Conservation (phyloP, 2,797 vertebrate species). For the Coregonus suidteri region DNA sequence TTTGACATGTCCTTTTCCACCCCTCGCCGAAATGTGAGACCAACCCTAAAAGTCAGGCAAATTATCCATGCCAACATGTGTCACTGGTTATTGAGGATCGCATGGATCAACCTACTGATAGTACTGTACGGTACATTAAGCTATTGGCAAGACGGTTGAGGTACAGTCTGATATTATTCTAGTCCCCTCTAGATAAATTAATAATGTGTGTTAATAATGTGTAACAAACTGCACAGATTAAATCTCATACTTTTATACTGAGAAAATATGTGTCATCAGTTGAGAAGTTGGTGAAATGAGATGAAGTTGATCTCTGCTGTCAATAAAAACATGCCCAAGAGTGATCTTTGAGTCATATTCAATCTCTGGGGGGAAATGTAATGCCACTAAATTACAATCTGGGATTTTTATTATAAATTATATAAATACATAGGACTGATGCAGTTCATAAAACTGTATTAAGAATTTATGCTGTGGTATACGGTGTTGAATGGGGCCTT, state of each 20-base stretch:
- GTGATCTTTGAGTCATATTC: slow-evolving; percentile 31
- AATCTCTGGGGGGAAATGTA: slow-evolving; percentile 40
- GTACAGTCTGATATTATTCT: neutral
- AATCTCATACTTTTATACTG: slow-evolving; percentile 20
- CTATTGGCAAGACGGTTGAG: neutral
- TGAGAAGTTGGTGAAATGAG: slow-evolving; percentile 35
- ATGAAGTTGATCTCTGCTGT: slow-evolving; percentile 26
- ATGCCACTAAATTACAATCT: slow-evolving; percentile 23
- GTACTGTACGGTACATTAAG: neutral
- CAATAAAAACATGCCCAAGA: slow-evolving; percentile 16
- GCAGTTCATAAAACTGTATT: slow-evolving; percentile 64
- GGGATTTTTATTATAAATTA: slow-evolving; percentile 57
- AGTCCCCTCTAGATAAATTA: neutral
- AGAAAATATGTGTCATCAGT: slow-evolving; percentile 27
- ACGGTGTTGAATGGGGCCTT: slow-evolving; percentile 58
- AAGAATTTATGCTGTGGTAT: slow-evolving; percentile 63
- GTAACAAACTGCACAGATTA: neutral
- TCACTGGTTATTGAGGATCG: slow-evolving; percentile 18
- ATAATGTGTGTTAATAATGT: neutral
- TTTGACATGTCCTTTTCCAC: neutral
- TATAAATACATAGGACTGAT: slow-evolving; percentile 60
- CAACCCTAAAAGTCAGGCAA: slow-evolving; percentile 9
- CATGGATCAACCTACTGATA: neutral
- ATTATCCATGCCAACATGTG: slow-evolving; percentile 14
- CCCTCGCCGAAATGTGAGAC: slow-evolving; percentile 10